Evolutionary conservation across 1,140 invertebrate species (phyloP), one percentile per base, ranked within the genome.

Genomic region (Temnothorax curvispinosus): DNA sequence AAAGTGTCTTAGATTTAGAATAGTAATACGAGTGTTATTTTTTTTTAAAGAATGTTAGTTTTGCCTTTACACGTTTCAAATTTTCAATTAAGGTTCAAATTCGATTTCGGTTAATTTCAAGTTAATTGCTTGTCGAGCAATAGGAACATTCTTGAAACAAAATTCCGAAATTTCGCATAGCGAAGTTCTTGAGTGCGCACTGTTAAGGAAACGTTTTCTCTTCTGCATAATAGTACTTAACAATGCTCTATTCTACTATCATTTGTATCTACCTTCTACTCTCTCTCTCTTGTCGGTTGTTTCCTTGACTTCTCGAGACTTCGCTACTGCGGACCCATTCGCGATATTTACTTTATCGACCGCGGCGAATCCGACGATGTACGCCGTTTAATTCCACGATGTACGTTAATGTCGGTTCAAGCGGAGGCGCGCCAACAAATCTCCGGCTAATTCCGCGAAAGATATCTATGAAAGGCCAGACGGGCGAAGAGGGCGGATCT

Each of bases 381-480:
- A 88, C 65, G 82, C 18, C 67, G 74, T 65, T 82, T 89, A 89
- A 88, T 88, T 86, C 87, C 75, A 35, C 69, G 54, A 86, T 65
- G 54, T 71, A 88, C 60, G 87, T 88, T 89, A 88, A 88, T 78
- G 81, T 88, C 69, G 27, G 80, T 82, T 72, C 54, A 35, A 52
- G 67, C 32, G 21, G 56, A 52, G 74, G 78, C 44, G 87, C 72
- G 56, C 38, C 52, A 72, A 87, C 88, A 87, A 87, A 89, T 89
- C 84, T 89, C 50, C 56, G 82, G 82, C 77, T 89, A 89, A 89
- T 89, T 89, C 64, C 76, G 9, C 35, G 71, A 72, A 87, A 77
- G 72, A 86, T 82, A 82, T 72, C 71, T 32, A 21, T n/a, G 41
- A 62, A 52, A 18, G 11, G 3, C 6, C 32, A n/a, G 72, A 27